Evolutionary conservation across 2,888 invertebrate species (phyloP).

Genomic region (Euplexia lucipara): DNA sequence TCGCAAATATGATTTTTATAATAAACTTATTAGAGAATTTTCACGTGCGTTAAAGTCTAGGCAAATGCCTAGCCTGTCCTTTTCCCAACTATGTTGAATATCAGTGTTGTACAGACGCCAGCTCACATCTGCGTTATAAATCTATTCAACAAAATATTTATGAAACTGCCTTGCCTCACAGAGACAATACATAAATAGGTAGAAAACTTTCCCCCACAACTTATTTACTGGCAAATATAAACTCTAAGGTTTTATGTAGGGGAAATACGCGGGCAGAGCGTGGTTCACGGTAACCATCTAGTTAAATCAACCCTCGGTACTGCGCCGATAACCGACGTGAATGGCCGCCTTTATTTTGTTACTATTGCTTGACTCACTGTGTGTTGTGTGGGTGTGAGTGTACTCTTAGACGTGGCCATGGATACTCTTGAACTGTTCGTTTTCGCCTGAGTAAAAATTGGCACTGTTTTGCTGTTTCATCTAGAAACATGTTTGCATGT

Average conservation of each 20-base stretch:
- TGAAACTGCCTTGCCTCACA: conserved; percentile 19
- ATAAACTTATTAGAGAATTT: no score
- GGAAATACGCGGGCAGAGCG: conserved; percentile 64
- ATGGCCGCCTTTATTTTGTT: conserved; percentile 66
- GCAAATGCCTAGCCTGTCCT: no score
- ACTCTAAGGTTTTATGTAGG: conserved; percentile 64
- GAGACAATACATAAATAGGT: conserved; percentile 36
- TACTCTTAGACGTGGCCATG: conserved; percentile 10
- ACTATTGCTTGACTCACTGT: conserved; percentile 64
- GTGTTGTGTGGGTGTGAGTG: conserved; percentile 34
- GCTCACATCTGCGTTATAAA: no score
- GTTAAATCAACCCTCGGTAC: conserved; percentile 70
- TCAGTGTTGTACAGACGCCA: no score
- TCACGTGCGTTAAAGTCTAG: no score
- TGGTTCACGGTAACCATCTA: conserved; percentile 69
- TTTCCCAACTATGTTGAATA: no score
- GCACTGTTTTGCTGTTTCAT: no score
- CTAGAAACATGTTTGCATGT: no score
- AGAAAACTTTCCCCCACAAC: conserved; percentile 14
- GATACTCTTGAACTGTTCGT: background rate
- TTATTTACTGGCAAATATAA: conserved; percentile 28
- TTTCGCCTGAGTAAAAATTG: no score
- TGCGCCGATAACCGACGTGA: conserved; percentile 66
- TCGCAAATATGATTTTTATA: no score
- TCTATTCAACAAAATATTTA: no score